Percentiles rank a stretch among this genome's conserved stretches.
phyloP scores from a whole-genome alignment of 2,797 vertebrate species.

The Poecile montanus region DNA sequence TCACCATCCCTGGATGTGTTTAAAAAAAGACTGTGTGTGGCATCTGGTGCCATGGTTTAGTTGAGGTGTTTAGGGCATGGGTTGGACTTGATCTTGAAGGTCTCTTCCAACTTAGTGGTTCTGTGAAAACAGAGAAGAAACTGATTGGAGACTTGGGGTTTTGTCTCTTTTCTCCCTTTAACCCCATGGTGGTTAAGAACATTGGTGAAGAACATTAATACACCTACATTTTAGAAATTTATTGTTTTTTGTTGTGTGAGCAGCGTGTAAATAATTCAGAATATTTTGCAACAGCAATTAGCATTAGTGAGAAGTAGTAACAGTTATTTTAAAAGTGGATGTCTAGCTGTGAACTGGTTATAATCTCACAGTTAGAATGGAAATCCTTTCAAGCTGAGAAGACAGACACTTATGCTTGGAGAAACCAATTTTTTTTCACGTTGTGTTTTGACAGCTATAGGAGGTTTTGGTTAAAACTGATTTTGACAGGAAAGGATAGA shows the following conservation, averaged over 20 bases:
- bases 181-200: fast-evolving
- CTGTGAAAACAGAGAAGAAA: not conserved
- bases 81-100: not conserved
- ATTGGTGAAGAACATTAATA: not conserved
- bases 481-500: not conserved
- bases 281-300: not conserved
- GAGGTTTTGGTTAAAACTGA: not conserved
- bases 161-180: not conserved
- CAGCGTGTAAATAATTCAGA: not conserved
- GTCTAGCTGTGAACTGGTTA: not conserved
- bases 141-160: not conserved
- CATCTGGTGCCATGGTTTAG: not conserved
- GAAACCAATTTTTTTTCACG: not conserved
- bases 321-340: not conserved
- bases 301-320: not conserved
- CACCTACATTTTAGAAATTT: not conserved
- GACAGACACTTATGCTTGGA: not conserved
- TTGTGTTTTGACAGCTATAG: not conserved
- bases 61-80: not conserved
- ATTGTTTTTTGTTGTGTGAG: not conserved
- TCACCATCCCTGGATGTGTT: not conserved
- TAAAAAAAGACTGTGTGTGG: not conserved
- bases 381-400: not conserved
- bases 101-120: not conserved
- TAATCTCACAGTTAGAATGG: not conserved